These are phyloP conservation scores for Mormyrops attenuatus DNA, from an alignment of 2,797 vertebrate species.

Conservation along the genomic window DNA sequence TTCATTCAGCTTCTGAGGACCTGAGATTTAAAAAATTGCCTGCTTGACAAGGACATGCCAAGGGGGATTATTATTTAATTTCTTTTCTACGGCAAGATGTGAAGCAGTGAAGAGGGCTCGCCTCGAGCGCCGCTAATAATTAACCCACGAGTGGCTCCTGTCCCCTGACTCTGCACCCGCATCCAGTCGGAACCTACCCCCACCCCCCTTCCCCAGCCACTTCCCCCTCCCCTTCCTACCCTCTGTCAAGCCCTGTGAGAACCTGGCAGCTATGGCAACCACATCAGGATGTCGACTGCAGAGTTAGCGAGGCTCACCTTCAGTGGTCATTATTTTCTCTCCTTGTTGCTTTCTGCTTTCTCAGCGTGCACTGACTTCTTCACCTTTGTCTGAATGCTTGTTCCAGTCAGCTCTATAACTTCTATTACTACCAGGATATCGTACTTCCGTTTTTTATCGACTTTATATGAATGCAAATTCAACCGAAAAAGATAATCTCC, in stretches of 20 bases:
- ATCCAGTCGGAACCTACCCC: background rate
- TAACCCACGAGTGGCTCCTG: background rate
- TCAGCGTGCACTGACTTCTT: background rate
- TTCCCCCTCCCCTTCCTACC: background rate
- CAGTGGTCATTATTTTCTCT: background rate
- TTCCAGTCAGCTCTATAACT: background rate
- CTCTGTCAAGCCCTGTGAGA: background rate
- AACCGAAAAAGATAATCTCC: background rate
- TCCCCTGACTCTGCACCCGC: background rate
- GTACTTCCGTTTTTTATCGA: background rate
- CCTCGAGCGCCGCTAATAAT: background rate
- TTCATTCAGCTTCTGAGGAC: background rate
- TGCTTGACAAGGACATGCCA: background rate
- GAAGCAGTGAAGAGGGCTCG: background rate
- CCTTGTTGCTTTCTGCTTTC: background rate
- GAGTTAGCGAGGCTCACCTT: background rate
- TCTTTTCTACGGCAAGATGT: background rate
- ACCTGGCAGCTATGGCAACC: constrained; percentile 10
- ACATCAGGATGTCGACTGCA: background rate
- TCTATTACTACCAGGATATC: background rate
- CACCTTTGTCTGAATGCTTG: background rate
- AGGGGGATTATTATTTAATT: background rate
- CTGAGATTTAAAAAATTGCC: background rate
- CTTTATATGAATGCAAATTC: background rate
- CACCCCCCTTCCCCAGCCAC: background rate